Evolutionary conservation across 2,113 vertebrate species (phyloP), one percentile per base, ranked within the genome.

Genomic region (Ammodytes dubius): DNA sequence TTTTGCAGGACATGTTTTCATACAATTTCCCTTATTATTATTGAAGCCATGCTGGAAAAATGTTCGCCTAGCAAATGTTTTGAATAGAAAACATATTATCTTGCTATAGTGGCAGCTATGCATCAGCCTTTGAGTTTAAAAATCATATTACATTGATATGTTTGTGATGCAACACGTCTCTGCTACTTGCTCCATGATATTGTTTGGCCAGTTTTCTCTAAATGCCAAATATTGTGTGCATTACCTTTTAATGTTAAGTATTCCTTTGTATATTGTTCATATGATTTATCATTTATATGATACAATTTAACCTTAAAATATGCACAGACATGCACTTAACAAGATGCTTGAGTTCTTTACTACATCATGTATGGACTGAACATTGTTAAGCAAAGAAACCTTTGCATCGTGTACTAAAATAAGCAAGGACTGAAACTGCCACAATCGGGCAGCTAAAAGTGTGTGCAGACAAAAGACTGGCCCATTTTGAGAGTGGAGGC

Each of bases 401-500:
- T 69, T 64, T 84, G 52, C 27, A 49, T 66, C 46, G 71, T 60
- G 57, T 56, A 39, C 68, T 50, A 52, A 68, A 78, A 76, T 74
- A 69, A 77, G 74, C 70, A 77, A 37, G 57, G 12, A 59, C 74
- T 49, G 39, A 86, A 70, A 81, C 61, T 84, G 73, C 42, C 71
- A 78, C 73, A 65, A 74, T 71, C 61, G 82, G 74, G 66, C 72
- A 81, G 82, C 67, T 78, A 54, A 82, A 82, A 37, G 49, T 64
- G 40, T 79, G 57, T 79, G 71, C 74, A 81, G 81, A 89, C 88
- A 92, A 91, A 92, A 81, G 65, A 83, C 76, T 74, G 69, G 82
- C 80, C 87, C 79, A 83, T 87, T 92, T 87, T 70, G 72, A 82
- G 81, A 88, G 80, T 45, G 70, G 77, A 89, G 85, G 85, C 88